Conservation (phyloP, 2,113 vertebrate genomes). For the Falco punctatus region DNA sequence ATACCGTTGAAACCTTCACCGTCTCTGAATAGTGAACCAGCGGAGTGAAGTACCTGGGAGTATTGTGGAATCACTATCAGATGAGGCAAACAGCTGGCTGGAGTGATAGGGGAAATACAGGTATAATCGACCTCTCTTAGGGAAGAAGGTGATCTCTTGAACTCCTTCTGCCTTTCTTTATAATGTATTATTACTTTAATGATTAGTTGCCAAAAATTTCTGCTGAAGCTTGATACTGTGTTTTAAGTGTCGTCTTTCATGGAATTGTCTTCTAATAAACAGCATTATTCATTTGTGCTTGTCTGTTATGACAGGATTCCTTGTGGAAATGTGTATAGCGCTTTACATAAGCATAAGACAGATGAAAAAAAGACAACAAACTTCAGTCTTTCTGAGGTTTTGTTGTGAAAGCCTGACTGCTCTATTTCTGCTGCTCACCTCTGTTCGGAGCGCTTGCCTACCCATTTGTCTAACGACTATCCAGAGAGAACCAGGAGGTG, state of each 20-base stretch:
- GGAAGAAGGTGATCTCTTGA: not conserved
- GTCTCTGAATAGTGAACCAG: not conserved
- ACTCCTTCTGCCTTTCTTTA: not conserved
- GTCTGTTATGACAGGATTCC: not conserved
- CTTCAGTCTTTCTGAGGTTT: not conserved
- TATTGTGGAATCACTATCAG: rapidly evolving
- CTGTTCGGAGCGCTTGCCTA: not conserved
- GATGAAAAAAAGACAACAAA: not conserved
- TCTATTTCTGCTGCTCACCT: not conserved
- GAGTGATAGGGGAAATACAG: not conserved
- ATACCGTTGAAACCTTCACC: not conserved
- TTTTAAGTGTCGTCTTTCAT: not conserved
- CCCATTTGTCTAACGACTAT: not conserved
- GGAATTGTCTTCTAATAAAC: not conserved
- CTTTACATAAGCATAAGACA: not conserved
- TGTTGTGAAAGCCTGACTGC: not conserved
- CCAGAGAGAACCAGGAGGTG: not conserved
- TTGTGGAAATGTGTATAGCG: not conserved
- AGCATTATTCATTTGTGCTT: not conserved
- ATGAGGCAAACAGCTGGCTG: not conserved
- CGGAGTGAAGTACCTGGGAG: not conserved
- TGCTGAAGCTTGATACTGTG: not conserved
- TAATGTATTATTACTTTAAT: not conserved
- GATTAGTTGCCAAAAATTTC: not conserved
- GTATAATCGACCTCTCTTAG: not conserved